phyloP scores from a whole-genome alignment of 1,140 invertebrate species.

The Lasaia peninsularis region DNA sequence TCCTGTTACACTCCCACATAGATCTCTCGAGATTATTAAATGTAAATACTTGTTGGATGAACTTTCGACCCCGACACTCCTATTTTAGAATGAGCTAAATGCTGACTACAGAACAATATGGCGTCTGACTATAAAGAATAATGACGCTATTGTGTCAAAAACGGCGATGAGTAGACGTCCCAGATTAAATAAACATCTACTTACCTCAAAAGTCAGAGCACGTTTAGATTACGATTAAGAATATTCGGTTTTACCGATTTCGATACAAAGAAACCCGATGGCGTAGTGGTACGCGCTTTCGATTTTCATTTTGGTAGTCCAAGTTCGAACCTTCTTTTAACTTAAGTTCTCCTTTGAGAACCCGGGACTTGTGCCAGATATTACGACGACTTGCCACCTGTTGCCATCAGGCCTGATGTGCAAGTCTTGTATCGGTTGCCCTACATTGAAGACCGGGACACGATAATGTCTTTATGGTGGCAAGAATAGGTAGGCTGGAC shows the following conservation, averaged over 20 bases:
- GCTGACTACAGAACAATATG: constrained; percentile 2
- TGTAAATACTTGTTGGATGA: constrained; percentile 1
- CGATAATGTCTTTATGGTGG: too few species aligned
- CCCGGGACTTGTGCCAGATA: too few species aligned
- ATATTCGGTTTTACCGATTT: background rate
- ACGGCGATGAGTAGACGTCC: constrained; percentile 1
- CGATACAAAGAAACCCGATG: too few species aligned
- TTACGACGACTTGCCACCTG: too few species aligned
- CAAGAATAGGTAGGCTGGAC: too few species aligned
- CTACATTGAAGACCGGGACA: too few species aligned
- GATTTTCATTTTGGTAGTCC: too few species aligned
- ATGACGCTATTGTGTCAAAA: constrained; percentile 4
- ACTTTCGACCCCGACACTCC: constrained; percentile 6
- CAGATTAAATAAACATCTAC: constrained; percentile 3
- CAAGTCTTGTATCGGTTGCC: too few species aligned
- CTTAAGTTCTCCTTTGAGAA: too few species aligned
- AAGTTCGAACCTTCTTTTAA: too few species aligned
- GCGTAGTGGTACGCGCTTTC: background rate
- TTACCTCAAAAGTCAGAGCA: background rate
- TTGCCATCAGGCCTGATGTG: too few species aligned
- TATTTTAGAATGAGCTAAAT: constrained; percentile 4
- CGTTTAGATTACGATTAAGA: background rate
- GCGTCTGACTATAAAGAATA: constrained; percentile 5
- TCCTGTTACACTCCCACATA: background rate
- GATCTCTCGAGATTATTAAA: background rate